phyloP scores from a whole-genome alignment of 2,888 invertebrate species.

The Therioaphis trifolii region DNA sequence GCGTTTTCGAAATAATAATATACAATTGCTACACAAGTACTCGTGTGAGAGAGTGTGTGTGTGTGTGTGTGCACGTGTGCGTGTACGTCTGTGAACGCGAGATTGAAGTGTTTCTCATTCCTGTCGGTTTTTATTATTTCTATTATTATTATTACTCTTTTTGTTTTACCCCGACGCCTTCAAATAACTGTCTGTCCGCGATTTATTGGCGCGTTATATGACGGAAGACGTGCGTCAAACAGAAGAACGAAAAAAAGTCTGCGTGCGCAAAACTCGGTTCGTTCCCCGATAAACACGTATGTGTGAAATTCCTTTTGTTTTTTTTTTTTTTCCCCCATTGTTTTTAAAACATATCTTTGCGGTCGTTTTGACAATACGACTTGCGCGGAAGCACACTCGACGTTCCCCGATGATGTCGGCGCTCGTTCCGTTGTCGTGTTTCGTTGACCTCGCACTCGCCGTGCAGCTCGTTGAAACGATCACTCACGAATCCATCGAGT shows the following conservation, averaged over 20 bases:
- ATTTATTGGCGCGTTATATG: constrained; percentile 17
- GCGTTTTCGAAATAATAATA: no score
- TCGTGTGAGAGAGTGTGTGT: no score
- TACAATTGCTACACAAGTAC: no score
- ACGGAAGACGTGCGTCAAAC: constrained; percentile 15
- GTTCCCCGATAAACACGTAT: neutral
- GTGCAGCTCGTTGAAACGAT: no score
- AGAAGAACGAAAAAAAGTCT: neutral
- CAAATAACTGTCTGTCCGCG: constrained; percentile 44
- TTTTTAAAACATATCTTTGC: no score
- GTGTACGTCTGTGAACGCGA: no score
- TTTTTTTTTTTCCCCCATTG: no score
- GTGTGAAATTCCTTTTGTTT: neutral
- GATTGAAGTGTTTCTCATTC: constrained; percentile 5
- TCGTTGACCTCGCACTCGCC: no score
- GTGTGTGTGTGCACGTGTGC: no score
- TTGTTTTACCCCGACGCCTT: neutral
- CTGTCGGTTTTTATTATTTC: neutral
- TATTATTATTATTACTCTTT: neutral
- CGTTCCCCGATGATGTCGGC: no score
- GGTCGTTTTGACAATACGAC: neutral
- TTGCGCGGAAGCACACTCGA: neutral
- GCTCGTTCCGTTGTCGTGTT: no score
- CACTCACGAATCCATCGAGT: no score
- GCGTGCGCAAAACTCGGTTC: neutral